Percentiles rank a stretch among this genome's conserved stretches.
These are phyloP conservation scores for Synanthedon myopaeformis DNA, from an alignment of 2,888 invertebrate genomes.

Conservation along the genomic window DNA sequence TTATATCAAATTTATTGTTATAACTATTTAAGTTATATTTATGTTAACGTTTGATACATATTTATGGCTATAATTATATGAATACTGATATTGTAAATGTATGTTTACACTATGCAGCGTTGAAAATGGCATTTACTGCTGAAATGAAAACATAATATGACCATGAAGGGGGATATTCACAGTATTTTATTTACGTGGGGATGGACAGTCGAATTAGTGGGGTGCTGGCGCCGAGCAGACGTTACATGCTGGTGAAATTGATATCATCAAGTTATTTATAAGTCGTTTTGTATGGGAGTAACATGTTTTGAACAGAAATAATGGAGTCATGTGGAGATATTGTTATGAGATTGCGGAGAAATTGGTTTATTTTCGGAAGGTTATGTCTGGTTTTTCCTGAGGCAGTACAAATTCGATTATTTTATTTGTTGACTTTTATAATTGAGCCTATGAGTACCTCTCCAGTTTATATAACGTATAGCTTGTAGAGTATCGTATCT, in stretches of 20 bases:
- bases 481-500: no score
- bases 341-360: not conserved
- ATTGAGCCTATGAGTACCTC: no score
- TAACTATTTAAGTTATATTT: no score
- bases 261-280: slow-evolving; percentile 12
- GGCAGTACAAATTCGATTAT: no score
- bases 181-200: slow-evolving; percentile 24
- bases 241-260: slow-evolving; percentile 20
- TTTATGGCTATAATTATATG: no score
- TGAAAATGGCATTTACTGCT: slow-evolving; percentile 24
- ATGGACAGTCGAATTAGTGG: slow-evolving; percentile 22
- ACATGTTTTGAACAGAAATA: not conserved
- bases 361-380: not conserved
- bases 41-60: no score
- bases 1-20: no score
- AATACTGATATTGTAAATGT: no score
- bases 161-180: slow-evolving; percentile 21
- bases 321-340: not conserved
- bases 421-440: no score
- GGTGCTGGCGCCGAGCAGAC: slow-evolving; percentile 44
- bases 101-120: slow-evolving; percentile 2
- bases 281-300: not conserved
- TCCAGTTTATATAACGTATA: no score
- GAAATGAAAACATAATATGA: slow-evolving; percentile 35
- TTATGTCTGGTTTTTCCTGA: no score